phyloP scores from a whole-genome alignment of 2,888 invertebrate genomes.

The Orthosia incerta region DNA sequence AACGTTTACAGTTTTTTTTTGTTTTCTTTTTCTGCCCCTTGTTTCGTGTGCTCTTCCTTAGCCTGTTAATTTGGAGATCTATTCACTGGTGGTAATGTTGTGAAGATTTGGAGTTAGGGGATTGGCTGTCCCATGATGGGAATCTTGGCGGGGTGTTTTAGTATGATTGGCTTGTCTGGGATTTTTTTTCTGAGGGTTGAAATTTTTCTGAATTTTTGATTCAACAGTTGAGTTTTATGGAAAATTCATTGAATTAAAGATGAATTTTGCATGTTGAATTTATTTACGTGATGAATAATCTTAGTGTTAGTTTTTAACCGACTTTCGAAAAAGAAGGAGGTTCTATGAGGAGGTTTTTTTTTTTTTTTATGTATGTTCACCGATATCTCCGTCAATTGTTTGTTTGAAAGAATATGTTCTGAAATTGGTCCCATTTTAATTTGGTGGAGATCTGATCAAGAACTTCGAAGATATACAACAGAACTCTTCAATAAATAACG shows the following conservation, averaged over 20 bases:
- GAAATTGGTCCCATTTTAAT: too few species aligned
- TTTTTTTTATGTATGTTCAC: too few species aligned
- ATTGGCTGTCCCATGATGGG: conserved; percentile 17
- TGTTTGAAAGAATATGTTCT: too few species aligned
- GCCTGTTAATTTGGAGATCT: conserved; percentile 62
- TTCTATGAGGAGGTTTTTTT: too few species aligned
- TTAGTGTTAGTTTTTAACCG: too few species aligned
- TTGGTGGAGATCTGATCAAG: too few species aligned
- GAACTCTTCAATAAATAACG: too few species aligned
- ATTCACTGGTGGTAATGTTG: conserved; percentile 54
- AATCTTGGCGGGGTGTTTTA: conserved; percentile 32
- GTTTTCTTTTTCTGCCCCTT: conserved; percentile 56
- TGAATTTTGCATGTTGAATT: too few species aligned
- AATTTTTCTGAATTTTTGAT: neutral
- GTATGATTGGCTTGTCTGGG: conserved; percentile 34
- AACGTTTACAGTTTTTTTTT: conserved; percentile 77
- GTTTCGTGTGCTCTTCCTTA: conserved; percentile 55
- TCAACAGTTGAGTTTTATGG: neutral
- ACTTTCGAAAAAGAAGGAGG: too few species aligned
- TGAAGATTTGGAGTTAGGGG: conserved; percentile 36
- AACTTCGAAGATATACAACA: too few species aligned
- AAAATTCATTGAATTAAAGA: neutral
- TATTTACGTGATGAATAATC: too few species aligned
- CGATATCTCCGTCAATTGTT: too few species aligned
- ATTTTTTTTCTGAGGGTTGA: neutral